Percentiles rank a stretch among this genome's conserved stretches.
Evolutionary conservation across 2,888 invertebrate species (phyloP).

Genomic region (Epinotia nisella): DNA sequence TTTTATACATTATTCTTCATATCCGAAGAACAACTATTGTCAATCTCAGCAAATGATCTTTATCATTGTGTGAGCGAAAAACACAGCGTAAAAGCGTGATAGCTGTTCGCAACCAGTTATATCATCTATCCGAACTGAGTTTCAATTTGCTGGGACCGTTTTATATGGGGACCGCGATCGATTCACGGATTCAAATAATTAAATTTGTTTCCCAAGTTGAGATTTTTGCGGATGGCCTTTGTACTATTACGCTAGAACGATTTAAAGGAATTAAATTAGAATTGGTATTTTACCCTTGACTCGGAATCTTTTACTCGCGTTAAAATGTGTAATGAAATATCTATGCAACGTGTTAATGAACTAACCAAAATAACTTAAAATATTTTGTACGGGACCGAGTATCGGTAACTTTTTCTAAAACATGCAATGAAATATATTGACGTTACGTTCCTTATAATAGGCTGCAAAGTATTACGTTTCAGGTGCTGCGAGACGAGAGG

Average conservation of each 20-base stretch:
- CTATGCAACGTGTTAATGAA: too few species aligned
- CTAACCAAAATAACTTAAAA: too few species aligned
- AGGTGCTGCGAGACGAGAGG: too few species aligned
- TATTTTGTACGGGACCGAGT: too few species aligned
- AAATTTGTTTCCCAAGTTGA: constrained; percentile 45
- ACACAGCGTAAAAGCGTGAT: neutral
- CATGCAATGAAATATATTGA: too few species aligned
- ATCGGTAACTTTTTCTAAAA: too few species aligned
- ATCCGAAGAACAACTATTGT: neutral
- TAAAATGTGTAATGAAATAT: too few species aligned
- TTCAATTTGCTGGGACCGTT: constrained; percentile 68
- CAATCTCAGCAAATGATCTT: neutral
- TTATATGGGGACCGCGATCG: constrained; percentile 55
- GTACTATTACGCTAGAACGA: constrained; percentile 33
- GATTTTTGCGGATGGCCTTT: constrained; percentile 31
- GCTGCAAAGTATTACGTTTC: too few species aligned
- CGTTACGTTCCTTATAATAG: too few species aligned
- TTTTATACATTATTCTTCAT: neutral
- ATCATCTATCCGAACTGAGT: constrained; percentile 46
- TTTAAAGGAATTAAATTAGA: constrained; percentile 13
- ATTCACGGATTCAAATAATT: constrained; percentile 43
- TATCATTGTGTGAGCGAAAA: neutral
- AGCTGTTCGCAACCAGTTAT: constrained; percentile 45
- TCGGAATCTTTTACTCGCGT: neutral
- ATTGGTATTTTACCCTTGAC: constrained; percentile 10